Base-by-base conservation (phyloP, 2,797 vertebrate genomes). In the Liparis tanakae region DNA sequence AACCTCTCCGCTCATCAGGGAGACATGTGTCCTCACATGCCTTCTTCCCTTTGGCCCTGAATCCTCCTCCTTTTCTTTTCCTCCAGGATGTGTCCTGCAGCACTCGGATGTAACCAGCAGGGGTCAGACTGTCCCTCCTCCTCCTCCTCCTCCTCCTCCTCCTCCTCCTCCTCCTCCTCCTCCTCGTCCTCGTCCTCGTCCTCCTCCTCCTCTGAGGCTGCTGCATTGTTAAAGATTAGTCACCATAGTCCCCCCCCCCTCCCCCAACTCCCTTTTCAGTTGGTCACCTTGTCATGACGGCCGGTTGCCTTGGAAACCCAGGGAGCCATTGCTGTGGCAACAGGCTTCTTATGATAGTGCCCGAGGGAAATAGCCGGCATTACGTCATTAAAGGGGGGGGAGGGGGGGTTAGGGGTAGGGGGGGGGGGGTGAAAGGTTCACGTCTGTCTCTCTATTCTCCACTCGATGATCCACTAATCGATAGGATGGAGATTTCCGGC, bases 91-190 rank as follows among this genome's bases (percentile, higher is more conserved):
- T 78, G 51, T 22, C 67, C 39, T 82, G 78, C 76, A 89, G 7
- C 69, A 93, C 92, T 63, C 70, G 48, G 50, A 73, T 94, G 91
- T 95, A 75, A 94, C 85, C 93, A 91, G 75, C 82, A 92, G 91
- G 82, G 77, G 91, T 87, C 92, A 85, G 78, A 63, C 69, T 76
- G 57, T 67, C 67, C 54, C 81, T 30, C 25, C 74, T 53, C 46
- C 68, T 76, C 70, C 56, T 5, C 67, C 64, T 64, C 72, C 69
- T 69, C 56, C 33, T 68, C 77, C 56, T 48, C 62, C 39, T 4
- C 25, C 25, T 30, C n/a, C n/a, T n/a, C n/a, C n/a, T n/a, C n/a
- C n/a, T n/a, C n/a, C n/a, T n/a, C n/a, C n/a, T n/a, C n/a, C n/a
- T n/a, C n/a, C n/a, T n/a, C n/a, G n/a, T n/a, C n/a, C n/a, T n/a